These are phyloP conservation scores for Chymomyza costata DNA, from an alignment of 1,140 invertebrate genomes.

Conservation along the genomic window DNA sequence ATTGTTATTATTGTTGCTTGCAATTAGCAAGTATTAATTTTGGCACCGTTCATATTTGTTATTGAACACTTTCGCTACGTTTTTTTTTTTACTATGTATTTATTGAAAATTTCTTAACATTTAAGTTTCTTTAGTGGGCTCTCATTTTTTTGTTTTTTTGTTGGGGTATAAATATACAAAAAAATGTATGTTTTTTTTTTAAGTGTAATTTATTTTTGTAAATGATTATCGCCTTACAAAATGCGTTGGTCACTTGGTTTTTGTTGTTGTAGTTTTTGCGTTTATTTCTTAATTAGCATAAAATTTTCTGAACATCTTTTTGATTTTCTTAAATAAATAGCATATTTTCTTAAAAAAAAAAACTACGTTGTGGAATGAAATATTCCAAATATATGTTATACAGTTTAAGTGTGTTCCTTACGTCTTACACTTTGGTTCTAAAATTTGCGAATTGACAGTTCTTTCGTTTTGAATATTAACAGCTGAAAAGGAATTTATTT, in stretches of 20 bases:
- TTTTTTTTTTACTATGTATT: conserved; percentile 11
- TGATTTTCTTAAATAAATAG: background rate
- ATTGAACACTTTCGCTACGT: conserved; percentile 6
- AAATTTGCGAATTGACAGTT: no score
- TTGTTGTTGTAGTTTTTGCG: conserved; percentile 17
- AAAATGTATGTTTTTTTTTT: conserved; percentile 16
- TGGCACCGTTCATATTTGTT: conserved; percentile 27
- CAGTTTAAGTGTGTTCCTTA: no score
- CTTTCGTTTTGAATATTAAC: no score
- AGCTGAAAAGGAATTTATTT: no score
- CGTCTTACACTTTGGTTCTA: no score
- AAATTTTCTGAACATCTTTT: conserved; percentile 4
- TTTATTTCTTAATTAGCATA: conserved; percentile 1
- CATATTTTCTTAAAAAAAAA: background rate
- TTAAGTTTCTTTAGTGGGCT: conserved; percentile 9
- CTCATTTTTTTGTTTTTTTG: conserved; percentile 25
- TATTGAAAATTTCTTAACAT: conserved; percentile 11
- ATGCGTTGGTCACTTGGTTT: conserved; percentile 55
- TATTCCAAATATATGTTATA: no score
- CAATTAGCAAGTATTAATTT: no score
- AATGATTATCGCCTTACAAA: conserved; percentile 61
- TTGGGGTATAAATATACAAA: conserved; percentile 16
- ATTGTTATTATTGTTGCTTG: conserved; percentile 30
- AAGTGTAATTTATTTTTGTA: conserved; percentile 33
- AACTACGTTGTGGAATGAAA: conserved; percentile 13